A percentile compares a stretch with the other conserved stretches of the same genome.
phyloP scores from a whole-genome alignment of 2,888 invertebrate species.

The Tetragonula carbonaria region DNA sequence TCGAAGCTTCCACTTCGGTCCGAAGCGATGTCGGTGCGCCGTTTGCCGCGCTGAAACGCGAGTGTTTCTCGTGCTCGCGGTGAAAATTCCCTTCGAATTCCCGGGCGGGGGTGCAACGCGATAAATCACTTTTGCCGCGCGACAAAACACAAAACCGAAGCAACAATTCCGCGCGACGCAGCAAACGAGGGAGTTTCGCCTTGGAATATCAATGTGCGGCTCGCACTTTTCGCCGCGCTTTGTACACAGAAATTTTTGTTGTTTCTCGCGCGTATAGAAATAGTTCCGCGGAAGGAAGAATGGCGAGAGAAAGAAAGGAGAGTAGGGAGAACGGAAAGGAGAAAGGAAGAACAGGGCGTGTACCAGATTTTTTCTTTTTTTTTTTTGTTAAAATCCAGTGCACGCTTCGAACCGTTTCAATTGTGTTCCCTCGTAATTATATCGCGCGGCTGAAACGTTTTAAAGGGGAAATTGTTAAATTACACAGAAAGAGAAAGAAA shows the following conservation, averaged over 20 bases:
- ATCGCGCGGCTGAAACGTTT: slow-evolving; percentile 41
- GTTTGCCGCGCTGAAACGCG: background rate
- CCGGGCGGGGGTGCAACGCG: background rate
- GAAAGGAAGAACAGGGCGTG: background rate
- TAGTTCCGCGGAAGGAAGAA: background rate
- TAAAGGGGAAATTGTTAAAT: slow-evolving; percentile 53
- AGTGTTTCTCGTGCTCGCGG: background rate
- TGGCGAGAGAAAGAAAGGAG: background rate
- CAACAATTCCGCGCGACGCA: background rate
- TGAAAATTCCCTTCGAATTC: slow-evolving; percentile 2
- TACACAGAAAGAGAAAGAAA: slow-evolving; percentile 10
- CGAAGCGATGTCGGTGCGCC: background rate
- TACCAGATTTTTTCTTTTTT: slow-evolving; percentile 29
- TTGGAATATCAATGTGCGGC: background rate
- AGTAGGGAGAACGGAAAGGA: background rate
- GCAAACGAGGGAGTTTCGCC: background rate
- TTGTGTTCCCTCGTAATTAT: slow-evolving; percentile 16
- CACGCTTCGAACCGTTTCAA: slow-evolving; percentile 32
- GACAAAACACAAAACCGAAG: background rate
- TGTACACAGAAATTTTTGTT: background rate
- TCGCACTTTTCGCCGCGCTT: background rate
- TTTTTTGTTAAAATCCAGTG: slow-evolving; percentile 21
- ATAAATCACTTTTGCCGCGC: slow-evolving; percentile 13
- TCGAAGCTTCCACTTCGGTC: background rate
- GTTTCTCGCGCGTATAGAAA: background rate